Percentiles rank a stretch among this genome's conserved stretches.
phyloP scores from a whole-genome alignment of 2,113 vertebrate genomes.

The Myrmophylax atrothorax region DNA sequence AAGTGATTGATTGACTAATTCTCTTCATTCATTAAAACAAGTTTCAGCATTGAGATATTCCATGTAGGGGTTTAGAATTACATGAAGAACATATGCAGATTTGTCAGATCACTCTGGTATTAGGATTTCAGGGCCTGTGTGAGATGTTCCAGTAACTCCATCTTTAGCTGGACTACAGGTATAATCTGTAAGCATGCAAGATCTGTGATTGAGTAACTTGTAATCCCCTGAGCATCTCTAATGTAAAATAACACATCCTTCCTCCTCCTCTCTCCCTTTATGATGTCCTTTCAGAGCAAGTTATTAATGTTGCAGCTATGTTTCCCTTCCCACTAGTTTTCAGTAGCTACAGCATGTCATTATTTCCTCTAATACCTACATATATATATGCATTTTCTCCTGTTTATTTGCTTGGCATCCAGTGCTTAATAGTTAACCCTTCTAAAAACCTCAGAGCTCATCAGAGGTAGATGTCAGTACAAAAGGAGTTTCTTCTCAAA shows the following conservation, averaged over 20 bases:
- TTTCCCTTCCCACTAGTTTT: constrained; percentile 16
- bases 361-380: not conserved
- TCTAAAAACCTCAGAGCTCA: not conserved
- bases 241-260: not conserved
- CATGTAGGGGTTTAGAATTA: not conserved
- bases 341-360: not conserved
- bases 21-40: not conserved
- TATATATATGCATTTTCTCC: not conserved
- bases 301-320: not conserved
- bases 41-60: not conserved
- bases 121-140: not conserved
- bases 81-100: not conserved
- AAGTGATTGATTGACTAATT: not conserved
- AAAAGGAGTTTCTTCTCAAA: not conserved
- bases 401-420: not conserved
- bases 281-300: not conserved
- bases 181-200: not conserved
- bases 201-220: not conserved
- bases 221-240: not conserved
- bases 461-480: not conserved
- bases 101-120: not conserved
- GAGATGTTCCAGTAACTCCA: not conserved
- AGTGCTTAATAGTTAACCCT: not conserved
- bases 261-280: not conserved
- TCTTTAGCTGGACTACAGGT: not conserved